Conservation (phyloP, 2,888 invertebrate species). For the Tolmerus cingulatus region DNA sequence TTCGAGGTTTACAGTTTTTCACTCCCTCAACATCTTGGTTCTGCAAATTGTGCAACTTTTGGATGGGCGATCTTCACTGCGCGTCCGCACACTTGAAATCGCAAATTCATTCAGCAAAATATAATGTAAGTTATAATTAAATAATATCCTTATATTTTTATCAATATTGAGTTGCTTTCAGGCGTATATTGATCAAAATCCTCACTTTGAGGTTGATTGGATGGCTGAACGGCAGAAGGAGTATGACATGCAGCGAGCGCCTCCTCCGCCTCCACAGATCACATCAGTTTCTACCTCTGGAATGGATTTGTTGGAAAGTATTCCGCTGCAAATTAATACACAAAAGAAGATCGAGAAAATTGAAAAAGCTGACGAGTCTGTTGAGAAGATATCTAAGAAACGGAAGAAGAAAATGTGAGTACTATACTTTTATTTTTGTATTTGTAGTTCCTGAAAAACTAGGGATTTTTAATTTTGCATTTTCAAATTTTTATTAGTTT, state of each 20-base stretch:
- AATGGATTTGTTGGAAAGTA: constrained; percentile 51
- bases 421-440: background rate
- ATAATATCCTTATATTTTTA: background rate
- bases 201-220: constrained; percentile 89
- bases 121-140: constrained; percentile 70
- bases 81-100: constrained; percentile 87
- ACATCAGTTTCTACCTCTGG: constrained; percentile 54
- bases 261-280: constrained; percentile 54
- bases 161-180: constrained; percentile 57
- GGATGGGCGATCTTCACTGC: constrained; percentile 89
- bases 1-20: constrained; percentile 87
- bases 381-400: constrained; percentile 64
- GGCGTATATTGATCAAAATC: constrained; percentile 84
- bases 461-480: no score
- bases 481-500: no score
- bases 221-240: constrained; percentile 81
- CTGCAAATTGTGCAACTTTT: constrained; percentile 85
- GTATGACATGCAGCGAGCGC: constrained; percentile 66
- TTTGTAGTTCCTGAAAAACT: no score
- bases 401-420: constrained; percentile 69
- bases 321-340: constrained; percentile 49
- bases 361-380: constrained; percentile 63
- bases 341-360: constrained; percentile 51
- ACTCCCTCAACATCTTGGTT: constrained; percentile 89
- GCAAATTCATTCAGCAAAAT: constrained; percentile 79